Base-by-base conservation (phyloP, 2,888 invertebrate genomes). In the Volucella zonaria region DNA sequence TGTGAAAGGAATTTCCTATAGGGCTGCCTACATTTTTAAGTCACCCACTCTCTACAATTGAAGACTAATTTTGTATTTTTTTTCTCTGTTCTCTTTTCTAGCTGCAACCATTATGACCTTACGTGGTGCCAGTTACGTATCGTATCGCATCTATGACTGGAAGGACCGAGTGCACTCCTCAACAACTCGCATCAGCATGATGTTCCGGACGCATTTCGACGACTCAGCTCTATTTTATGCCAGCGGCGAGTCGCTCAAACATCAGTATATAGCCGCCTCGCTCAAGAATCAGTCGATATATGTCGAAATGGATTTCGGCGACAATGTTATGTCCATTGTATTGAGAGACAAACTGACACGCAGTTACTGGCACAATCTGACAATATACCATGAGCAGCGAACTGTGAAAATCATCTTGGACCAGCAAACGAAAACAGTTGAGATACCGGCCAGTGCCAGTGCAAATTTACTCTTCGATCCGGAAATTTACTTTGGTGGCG, bases 181-280 rank as follows among this genome's bases (percentile, higher is more conserved):
- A 58, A 95, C 95, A 56, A 97, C 97, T 82, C 93, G 96, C 88
- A 96, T 98, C 89, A 97, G 97, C 89, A 93, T 98, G 89, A 94
- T 96, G 91, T 98, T 98, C 92, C 93, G 97, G 95, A 98, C 98
- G 9, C 94, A 95, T 88, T 96, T 97, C 92, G 97, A 97, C 90
- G 96, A 98, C 90, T 98, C 98, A 9, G 97, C 96, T 2, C 92
- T 98, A 82, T 96, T 98, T 90, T 98, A 98, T 91, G 98, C 98
- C 4, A 97, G 97, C 88, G 98, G 98, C 18, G 97, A 97, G 90
- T 96, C 96, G 64, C 87, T 92, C 0, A 96, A 96, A 88, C 95
- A 97, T 89, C 98, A 97, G 90, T 97, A 98, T 91, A 95, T 98
- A 40, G 97, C 97, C 6, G 95, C 97, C 14, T 96, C 97, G 1